A percentile compares a stretch with the other conserved stretches of the same genome.
Conservation (phyloP, 2,797 vertebrate genomes). For the Onychomys torridus region DNA sequence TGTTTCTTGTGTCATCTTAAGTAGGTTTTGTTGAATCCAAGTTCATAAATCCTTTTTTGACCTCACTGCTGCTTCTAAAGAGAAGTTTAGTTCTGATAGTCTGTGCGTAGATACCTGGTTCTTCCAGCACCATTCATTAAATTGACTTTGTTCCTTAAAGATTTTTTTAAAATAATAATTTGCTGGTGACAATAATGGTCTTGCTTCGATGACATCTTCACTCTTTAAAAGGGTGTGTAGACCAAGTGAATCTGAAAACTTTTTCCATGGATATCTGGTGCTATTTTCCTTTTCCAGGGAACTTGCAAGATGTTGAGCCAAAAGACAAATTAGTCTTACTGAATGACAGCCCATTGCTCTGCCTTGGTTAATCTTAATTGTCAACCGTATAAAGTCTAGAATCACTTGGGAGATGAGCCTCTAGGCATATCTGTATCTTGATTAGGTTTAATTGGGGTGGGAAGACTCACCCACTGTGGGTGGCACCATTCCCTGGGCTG, state of each 20-base stretch:
- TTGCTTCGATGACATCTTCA: not conserved
- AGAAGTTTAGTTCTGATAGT: not conserved
- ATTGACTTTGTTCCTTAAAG: not conserved
- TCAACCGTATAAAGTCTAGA: not conserved
- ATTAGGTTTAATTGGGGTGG: not conserved
- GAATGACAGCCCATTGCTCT: not conserved
- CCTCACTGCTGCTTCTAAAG: not conserved
- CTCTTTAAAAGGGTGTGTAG: not conserved
- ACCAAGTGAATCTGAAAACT: not conserved
- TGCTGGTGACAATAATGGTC: not conserved
- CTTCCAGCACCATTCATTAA: not conserved
- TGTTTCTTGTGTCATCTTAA: not conserved
- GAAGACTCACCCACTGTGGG: not conserved
- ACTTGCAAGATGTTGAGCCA: not conserved
- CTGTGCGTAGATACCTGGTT: not conserved
- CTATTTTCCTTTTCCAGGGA: not conserved
- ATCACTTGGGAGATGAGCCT: not conserved
- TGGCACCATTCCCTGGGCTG: not conserved
- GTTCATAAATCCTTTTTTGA: not conserved
- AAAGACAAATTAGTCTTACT: not conserved
- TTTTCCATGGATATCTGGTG: not conserved
- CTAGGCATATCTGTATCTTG: not conserved
- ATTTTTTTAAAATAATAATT: conserved; percentile 28
- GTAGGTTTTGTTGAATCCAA: not conserved
- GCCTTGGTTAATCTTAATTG: not conserved